Evolutionary conservation across 2,113 vertebrate species (phyloP).

Genomic region (Pongo pygmaeus): DNA sequence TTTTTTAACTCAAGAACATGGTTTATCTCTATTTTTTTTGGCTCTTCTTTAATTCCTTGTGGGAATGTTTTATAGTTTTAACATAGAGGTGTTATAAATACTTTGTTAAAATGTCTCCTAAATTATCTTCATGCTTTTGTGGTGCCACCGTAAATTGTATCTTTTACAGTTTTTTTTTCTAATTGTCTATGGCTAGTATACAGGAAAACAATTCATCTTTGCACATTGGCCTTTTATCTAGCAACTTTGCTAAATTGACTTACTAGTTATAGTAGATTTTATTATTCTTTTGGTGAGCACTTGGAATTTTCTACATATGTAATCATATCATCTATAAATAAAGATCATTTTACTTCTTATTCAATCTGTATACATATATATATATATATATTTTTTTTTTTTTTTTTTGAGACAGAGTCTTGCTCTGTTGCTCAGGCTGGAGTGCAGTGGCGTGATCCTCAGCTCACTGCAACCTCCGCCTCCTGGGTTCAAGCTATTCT

Average conservation of each 20-base stretch:
- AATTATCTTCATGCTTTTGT: neutral
- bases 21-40: neutral
- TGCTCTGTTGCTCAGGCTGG: too few species aligned
- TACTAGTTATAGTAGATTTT: neutral
- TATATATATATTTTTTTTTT: neutral
- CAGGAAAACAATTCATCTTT: neutral
- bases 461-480: too few species aligned
- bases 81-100: neutral
- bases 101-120: neutral
- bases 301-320: neutral
- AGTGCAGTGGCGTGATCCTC: too few species aligned
- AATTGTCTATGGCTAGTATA: neutral
- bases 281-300: neutral
- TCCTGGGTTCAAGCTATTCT: too few species aligned
- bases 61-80: neutral
- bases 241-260: neutral
- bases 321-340: slow-evolving; percentile 7
- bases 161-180: neutral
- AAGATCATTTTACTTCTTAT: neutral
- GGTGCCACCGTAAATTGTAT: neutral
- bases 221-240: neutral
- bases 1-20: neutral
- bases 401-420: too few species aligned
- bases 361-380: neutral
- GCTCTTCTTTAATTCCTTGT: neutral